Evolutionary conservation across 2,888 invertebrate species (phyloP), one percentile per base, ranked within the genome.

Genomic region (Eupelmus urozonus): DNA sequence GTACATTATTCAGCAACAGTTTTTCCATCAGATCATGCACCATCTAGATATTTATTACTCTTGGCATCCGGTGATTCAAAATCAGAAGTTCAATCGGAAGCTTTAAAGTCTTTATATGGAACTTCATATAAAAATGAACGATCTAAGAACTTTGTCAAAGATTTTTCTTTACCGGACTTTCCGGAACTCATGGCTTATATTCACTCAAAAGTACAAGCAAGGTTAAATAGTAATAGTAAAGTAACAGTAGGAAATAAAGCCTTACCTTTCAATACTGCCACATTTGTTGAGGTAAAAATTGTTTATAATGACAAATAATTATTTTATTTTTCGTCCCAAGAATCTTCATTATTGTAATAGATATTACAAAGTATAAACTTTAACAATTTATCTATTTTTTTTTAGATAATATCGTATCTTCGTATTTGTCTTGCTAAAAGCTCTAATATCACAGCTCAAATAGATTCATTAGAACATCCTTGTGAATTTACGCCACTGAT

Each of bases 31-130:
- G 93, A 95, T 85, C 96, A 96, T 88, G 93, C 96, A 0, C 95
- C 96, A 0, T 95, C 97, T 0, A 92, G 96, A 85, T 97, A 95
- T 87, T 91, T 97, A 11, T 90, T 98, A 71, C 91, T 98, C 20
- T 89, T 96, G 73, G 96, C 96, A 42, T 95, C 95, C 82, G 97
- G 96, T 59, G 97, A 97, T 87, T 92, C 92, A 78, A 95, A 95
- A 90, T 95, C 94, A 76, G 95, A 96, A 85, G 94, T 95, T 51
- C 93, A 93, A 62, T 91, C 91, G 4, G 95, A 95, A 90, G 95
- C 96, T 0, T 88, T 93, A 40, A 95, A 94, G 90, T 92, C 94
- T 78, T 89, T 97, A 7, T 96, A 96, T 86, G 95, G 95, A 0
- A 93, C 93, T 9, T 92, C 93, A 7, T 83, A 87, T 63, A 87